Conservation (phyloP, 2,113 vertebrate genomes). For the Pomatorhinus ruficollis region DNA sequence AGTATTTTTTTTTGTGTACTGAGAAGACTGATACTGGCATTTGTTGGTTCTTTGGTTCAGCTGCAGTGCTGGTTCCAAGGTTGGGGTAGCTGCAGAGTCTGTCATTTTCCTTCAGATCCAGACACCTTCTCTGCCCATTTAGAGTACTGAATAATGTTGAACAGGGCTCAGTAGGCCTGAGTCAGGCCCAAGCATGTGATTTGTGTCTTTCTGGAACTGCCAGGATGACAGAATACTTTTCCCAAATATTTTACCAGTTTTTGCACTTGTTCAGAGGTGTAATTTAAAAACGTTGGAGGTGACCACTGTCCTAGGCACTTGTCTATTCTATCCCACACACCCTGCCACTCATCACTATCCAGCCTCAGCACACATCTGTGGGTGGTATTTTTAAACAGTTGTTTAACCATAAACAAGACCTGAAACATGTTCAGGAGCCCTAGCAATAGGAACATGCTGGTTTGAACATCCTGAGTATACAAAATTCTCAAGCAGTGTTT, state of each 20-base stretch:
- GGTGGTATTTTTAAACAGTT: background rate
- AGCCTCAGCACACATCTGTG: background rate
- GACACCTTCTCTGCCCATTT: background rate
- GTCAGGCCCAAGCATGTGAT: background rate
- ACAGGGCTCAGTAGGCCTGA: background rate
- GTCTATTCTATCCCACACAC: background rate
- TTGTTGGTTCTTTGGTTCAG: background rate
- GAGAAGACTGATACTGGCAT: background rate
- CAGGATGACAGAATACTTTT: background rate
- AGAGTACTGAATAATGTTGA: too few species aligned
- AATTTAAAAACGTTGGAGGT: background rate
- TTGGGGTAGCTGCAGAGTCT: background rate
- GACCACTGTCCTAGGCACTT: background rate
- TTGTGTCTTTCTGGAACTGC: background rate
- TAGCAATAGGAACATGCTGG: background rate
- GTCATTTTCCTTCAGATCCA: background rate
- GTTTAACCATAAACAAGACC: background rate
- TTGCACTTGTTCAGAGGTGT: background rate
- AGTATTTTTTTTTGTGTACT: background rate
- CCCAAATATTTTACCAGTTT: background rate
- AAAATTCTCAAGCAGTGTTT: rapidly evolving
- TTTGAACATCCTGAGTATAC: background rate
- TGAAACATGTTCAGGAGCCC: background rate
- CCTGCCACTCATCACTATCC: background rate
- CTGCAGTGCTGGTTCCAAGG: too few species aligned